Percentiles rank a stretch among this genome's conserved stretches.
Evolutionary conservation across 2,888 invertebrate species (phyloP).

Genomic region (Aspidiotus rigidus): DNA sequence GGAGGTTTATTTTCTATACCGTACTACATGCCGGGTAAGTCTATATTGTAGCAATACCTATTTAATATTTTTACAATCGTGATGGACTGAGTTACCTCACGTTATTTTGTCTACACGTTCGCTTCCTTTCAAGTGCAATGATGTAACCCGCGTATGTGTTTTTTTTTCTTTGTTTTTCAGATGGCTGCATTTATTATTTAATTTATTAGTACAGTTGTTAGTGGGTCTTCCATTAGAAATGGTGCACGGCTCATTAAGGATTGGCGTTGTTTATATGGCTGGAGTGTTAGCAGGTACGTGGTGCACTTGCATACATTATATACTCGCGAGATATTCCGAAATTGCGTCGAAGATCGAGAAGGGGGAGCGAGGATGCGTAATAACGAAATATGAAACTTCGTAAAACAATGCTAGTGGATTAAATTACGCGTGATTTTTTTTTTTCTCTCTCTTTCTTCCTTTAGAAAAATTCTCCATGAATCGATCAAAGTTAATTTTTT

Average conservation of each 20-base stretch:
- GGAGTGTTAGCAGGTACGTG: conserved; percentile 72
- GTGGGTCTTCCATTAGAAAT: conserved; percentile 91
- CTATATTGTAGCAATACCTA: not conserved
- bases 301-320: not conserved
- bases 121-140: too few relatives aligned
- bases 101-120: conserved; percentile 1
- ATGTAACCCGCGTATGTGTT: not conserved
- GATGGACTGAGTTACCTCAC: too few relatives aligned
- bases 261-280: conserved; percentile 80
- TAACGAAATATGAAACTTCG: too few relatives aligned
- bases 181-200: conserved; percentile 91
- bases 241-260: conserved; percentile 86
- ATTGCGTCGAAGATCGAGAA: too few relatives aligned
- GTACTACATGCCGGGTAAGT: conserved; percentile 84
- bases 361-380: too few relatives aligned
- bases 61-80: too few relatives aligned
- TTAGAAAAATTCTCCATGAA: too few relatives aligned
- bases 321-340: not conserved
- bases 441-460: too few relatives aligned
- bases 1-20: conserved; percentile 91
- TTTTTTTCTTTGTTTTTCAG: conserved; percentile 44
- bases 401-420: too few relatives aligned
- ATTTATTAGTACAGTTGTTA: conserved; percentile 83
- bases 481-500: not conserved
- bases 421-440: too few relatives aligned